phyloP scores from a whole-genome alignment of 2,888 invertebrate species.

The Tetragnatha montana region DNA sequence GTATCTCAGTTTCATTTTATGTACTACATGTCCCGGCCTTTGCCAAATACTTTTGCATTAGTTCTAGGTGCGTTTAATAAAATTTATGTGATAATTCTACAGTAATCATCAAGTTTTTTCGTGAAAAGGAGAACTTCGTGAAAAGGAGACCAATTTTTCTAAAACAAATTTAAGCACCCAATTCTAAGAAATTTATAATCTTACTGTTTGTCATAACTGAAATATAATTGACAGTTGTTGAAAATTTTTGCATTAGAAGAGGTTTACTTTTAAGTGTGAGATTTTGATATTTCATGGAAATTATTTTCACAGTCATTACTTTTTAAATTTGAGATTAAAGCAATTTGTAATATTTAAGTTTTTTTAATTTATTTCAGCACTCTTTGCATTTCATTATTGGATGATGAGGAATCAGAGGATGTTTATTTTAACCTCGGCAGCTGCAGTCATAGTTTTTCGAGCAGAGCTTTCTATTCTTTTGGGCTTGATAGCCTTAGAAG shows the following conservation, averaged over 20 bases:
- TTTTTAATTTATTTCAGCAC: slow-evolving; percentile 81
- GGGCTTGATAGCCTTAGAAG: slow-evolving; percentile 88
- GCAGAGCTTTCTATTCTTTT: slow-evolving; percentile 90
- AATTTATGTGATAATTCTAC: no score
- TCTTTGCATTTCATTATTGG: slow-evolving; percentile 91
- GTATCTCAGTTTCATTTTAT: slow-evolving; percentile 97
- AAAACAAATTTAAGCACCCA: no score
- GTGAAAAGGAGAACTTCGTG: no score
- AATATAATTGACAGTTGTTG: no score
- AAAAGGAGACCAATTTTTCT: no score
- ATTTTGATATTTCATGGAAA: no score
- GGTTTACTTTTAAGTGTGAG: no score
- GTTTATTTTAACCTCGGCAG: slow-evolving; percentile 90
- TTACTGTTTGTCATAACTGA: no score
- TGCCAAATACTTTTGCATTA: slow-evolving; percentile 96
- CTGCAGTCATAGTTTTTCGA: slow-evolving; percentile 91
- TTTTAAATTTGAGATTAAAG: not conserved
- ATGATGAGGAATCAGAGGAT: slow-evolving; percentile 84
- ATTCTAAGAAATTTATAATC: no score
- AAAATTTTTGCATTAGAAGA: no score
- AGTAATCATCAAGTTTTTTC: no score
- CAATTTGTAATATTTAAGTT: not conserved
- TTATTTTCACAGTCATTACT: no score
- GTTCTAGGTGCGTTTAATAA: slow-evolving; percentile 83
- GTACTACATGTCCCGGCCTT: slow-evolving; percentile 94